A percentile compares a stretch with the other conserved stretches of the same genome.
Evolutionary conservation across 2,888 invertebrate species (phyloP).

Genomic region (Altica lythri): DNA sequence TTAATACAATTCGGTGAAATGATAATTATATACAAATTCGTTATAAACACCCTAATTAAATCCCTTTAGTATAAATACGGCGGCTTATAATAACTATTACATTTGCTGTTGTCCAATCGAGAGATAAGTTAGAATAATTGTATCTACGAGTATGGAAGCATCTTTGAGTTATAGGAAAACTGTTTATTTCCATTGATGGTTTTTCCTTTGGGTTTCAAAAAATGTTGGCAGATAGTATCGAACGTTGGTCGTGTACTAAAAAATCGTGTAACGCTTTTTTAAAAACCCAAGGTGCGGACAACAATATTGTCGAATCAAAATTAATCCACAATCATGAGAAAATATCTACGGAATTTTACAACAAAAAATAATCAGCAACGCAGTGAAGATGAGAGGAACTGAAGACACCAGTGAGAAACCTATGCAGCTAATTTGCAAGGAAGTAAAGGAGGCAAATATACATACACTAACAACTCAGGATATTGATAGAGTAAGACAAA

Average conservation of each 20-base stretch:
- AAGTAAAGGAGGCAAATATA: not conserved
- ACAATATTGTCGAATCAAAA: not conserved
- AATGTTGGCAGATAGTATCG: not conserved
- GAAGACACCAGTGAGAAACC: not conserved
- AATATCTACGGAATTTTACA: not conserved
- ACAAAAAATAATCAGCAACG: not conserved
- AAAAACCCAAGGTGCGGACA: not conserved
- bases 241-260: not conserved
- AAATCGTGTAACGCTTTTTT: not conserved
- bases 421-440: not conserved
- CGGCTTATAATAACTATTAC: no score
- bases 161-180: not conserved
- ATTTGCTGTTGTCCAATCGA: no score
- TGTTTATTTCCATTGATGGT: not conserved
- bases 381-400: not conserved
- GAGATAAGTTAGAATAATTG: no score
- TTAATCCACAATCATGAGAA: not conserved
- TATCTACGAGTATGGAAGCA: not conserved
- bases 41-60: no score
- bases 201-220: not conserved
- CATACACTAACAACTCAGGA: not conserved
- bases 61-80: no score
- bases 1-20: no score
- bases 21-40: no score
- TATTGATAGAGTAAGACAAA: not conserved